phyloP scores from a whole-genome alignment of 2,888 invertebrate genomes.

The Dermolepida albohirtum region DNA sequence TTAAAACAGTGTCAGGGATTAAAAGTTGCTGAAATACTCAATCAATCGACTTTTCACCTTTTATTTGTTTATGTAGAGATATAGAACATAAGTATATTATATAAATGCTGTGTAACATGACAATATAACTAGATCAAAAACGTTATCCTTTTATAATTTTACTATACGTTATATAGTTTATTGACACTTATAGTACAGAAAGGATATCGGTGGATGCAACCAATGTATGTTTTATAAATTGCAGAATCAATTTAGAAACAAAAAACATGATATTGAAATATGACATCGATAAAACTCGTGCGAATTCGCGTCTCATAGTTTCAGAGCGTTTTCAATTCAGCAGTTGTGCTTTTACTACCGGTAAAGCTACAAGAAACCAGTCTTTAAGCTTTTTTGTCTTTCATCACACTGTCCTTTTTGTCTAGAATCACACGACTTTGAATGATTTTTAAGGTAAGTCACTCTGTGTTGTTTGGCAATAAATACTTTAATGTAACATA shows the following conservation, averaged over 20 bases:
- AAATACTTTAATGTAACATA: too few species aligned
- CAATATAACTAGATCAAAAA: too few species aligned
- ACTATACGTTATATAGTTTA: too few species aligned
- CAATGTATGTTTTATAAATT: slow-evolving; percentile 12
- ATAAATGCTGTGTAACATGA: too few species aligned
- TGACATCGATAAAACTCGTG: slow-evolving; percentile 49
- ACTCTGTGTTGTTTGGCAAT: not conserved
- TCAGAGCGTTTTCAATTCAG: slow-evolving; percentile 54
- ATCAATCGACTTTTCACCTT: too few species aligned
- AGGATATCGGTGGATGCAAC: slow-evolving; percentile 4
- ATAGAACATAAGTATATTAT: too few species aligned
- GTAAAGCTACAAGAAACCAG: slow-evolving; percentile 46
- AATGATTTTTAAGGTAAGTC: slow-evolving; percentile 32
- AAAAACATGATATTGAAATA: slow-evolving; percentile 39
- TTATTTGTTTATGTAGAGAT: too few species aligned
- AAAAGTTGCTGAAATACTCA: too few species aligned
- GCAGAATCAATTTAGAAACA: slow-evolving; percentile 39
- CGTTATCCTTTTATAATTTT: too few species aligned
- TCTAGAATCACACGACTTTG: slow-evolving; percentile 13
- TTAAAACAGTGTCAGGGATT: too few species aligned
- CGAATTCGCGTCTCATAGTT: slow-evolving; percentile 51
- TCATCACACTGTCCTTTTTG: slow-evolving; percentile 20
- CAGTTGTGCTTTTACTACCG: slow-evolving; percentile 59
- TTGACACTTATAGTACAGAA: too few species aligned
- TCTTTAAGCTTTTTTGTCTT: slow-evolving; percentile 47